Base-by-base conservation (phyloP, 2,888 invertebrate genomes). In the Crocallis elinguaria region DNA sequence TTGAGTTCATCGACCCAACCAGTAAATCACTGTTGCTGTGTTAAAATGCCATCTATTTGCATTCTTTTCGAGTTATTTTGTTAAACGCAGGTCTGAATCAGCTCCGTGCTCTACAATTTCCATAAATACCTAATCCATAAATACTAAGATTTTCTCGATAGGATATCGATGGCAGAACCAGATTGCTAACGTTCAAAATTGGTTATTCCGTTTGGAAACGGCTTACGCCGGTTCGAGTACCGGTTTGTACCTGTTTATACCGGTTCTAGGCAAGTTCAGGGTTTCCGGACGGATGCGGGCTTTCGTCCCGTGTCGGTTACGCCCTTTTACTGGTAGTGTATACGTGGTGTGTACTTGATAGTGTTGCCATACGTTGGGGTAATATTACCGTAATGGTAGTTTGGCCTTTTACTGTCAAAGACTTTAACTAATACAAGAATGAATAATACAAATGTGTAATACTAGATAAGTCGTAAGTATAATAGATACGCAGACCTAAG, bases 161-260 rank as follows among this genome's bases (percentile, higher is more conserved):
- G 41, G 46, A 49, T 58, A 62, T 63, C 57, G 43, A 57, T 60
- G 45, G 56, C 58, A 57, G 52, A 63, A 64, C 63, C 33, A 62
- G 64, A 60, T 64, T 66, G 65, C 63, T 62, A 62, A 57, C 62
- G 69, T 72, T 75, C 65, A 67, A 75, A 82, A 77, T 78, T 73
- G 72, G 73, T 71, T 75, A 77, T 80, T 82, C 80, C 80, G 83
- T 77, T 82, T 75, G 76, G 74, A 80, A 82, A 78, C 70, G 60
- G 61, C 60, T 58, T 13, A 29, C 32, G 30, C 69, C 58, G 69
- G 67, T 69, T 67, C 64, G 73, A 23, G 30, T 63, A 67, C 73
- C 64, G 71, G 72, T 70, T 37, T 2, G 27, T 44, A 54, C 60
- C 37, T 50, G 60, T 58, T 49, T 29, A 30, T 35, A 46, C 60